Evolutionary conservation across 2,797 vertebrate genomes (phyloP), one percentile per base, ranked within the genome.

Genomic region (Chloroceryle amazona): DNA sequence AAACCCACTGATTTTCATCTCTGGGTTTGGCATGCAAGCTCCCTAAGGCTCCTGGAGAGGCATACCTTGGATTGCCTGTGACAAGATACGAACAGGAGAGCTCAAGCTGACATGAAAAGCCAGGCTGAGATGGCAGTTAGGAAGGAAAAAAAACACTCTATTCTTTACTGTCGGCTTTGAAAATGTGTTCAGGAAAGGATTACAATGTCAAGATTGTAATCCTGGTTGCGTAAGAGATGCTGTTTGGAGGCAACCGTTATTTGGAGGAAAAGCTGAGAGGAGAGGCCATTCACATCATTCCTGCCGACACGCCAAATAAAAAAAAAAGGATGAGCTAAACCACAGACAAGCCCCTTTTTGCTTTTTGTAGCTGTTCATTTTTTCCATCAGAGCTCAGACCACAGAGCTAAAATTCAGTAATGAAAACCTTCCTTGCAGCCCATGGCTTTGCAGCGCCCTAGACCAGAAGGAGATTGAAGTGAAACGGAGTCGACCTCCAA

Each of bases 1-100:
- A 96, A 96, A 76, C 91, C 70, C 94, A 74, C 83, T 89, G 95
- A 96, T 96, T 97, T 94, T 95, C 95, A 94, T 96, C 95, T 94
- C 81, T 8, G 22, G 41, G 41, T 87, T 89, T 95, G 91, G 95
- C 93, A 96, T 51, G 78, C 54, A 51, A 79, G 61, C 78, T 96
- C 88, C 90, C 90, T 95, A 92, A 82, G 63, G 95, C 88, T 97
- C 55, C 91, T 70, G 81, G 51, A 95, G 46, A 90, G 73, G 57
- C 90, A 91, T 84, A 95, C 87, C 51, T 84, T 73, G 72, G 74
- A 89, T 80, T 96, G 85, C 37, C 74, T 87, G 74, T 71, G 96
- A 95, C 96, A 92, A 94, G 76, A 97, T 81, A 92, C 3, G 90
- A 94, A 35, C 70, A 76, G 66, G 63, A 92, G 39, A 93, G 78